These are phyloP conservation scores for Sinopyrophorus schimmeli DNA, from an alignment of 2,888 invertebrate genomes.

Conservation along the genomic window DNA sequence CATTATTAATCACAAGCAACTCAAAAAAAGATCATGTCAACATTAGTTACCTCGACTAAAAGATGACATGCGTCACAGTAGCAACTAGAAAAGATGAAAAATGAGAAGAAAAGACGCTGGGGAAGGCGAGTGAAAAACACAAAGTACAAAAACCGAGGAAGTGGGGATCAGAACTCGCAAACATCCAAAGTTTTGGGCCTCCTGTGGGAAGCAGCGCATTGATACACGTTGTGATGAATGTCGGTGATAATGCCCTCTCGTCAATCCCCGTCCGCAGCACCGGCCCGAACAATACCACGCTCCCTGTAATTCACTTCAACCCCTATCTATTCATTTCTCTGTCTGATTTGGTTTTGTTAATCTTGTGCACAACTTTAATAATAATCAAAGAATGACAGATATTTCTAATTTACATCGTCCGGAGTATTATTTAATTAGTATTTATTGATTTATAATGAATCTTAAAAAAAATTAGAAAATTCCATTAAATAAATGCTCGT, in stretches of 20 bases:
- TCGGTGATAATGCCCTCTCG: conserved; percentile 59
- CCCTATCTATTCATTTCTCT: conserved; percentile 54
- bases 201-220: conserved; percentile 57
- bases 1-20: conserved; percentile 27
- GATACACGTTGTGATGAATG: conserved; percentile 59
- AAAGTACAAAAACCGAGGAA: conserved; percentile 48
- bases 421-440: too few species aligned
- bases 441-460: too few species aligned
- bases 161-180: conserved; percentile 50
- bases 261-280: conserved; percentile 60
- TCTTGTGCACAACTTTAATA: conserved; percentile 47
- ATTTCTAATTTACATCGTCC: too few species aligned
- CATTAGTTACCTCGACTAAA: conserved; percentile 54
- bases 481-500: too few species aligned
- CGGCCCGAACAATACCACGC: conserved; percentile 61
- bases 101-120: conserved; percentile 50
- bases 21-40: conserved; percentile 39
- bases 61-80: conserved; percentile 55
- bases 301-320: conserved; percentile 54
- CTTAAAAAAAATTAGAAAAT: conserved; percentile 5
- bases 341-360: conserved; percentile 42
- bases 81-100: conserved; percentile 57
- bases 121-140: conserved; percentile 47
- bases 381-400: conserved; percentile 42
- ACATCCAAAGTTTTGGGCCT: conserved; percentile 54